A percentile compares a stretch with the other conserved stretches of the same genome.
phyloP scores from a whole-genome alignment of 2,797 vertebrate species.

The Martes flavigula region DNA sequence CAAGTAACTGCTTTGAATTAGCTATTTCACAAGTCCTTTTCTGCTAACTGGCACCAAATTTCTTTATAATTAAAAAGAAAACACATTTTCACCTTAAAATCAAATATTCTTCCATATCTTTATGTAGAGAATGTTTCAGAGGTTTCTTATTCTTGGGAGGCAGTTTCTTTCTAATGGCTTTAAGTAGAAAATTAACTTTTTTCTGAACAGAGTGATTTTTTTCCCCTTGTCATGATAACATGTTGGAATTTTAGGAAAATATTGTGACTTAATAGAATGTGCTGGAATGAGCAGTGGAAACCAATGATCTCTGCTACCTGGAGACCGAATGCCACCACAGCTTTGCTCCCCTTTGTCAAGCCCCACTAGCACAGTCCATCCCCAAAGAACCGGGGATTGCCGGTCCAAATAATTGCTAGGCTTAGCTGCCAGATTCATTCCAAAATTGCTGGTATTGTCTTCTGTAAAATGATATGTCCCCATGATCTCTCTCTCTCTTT shows the following conservation, averaged over 20 bases:
- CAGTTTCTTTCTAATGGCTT: slow-evolving; percentile 2
- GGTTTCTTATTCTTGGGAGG: background rate
- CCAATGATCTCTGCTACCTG: background rate
- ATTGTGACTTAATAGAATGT: background rate
- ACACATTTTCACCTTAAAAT: slow-evolving; percentile 32
- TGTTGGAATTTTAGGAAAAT: slow-evolving; percentile 52
- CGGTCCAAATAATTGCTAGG: slow-evolving; percentile 51
- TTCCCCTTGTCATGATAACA: background rate
- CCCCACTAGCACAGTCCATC: background rate
- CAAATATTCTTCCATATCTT: background rate
- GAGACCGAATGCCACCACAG: background rate
- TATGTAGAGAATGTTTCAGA: background rate
- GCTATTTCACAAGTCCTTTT: slow-evolving; percentile 19
- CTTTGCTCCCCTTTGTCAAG: background rate
- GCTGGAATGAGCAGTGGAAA: background rate
- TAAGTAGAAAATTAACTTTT: slow-evolving; percentile 36
- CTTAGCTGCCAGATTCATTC: slow-evolving; percentile 66
- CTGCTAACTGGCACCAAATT: background rate
- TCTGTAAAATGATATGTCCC: slow-evolving; percentile 58
- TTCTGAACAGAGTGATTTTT: background rate
- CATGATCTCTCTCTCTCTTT: slow-evolving; percentile 61
- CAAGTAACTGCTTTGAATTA: slow-evolving; percentile 32
- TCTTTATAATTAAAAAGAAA: slow-evolving; percentile 1
- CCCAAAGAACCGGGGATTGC: slow-evolving; percentile 26
- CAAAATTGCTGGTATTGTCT: slow-evolving; percentile 64